A percentile compares a stretch with the other conserved stretches of the same genome.
Evolutionary conservation across 1,140 invertebrate genomes (phyloP).

Genomic region (Bombus sibiricus): DNA sequence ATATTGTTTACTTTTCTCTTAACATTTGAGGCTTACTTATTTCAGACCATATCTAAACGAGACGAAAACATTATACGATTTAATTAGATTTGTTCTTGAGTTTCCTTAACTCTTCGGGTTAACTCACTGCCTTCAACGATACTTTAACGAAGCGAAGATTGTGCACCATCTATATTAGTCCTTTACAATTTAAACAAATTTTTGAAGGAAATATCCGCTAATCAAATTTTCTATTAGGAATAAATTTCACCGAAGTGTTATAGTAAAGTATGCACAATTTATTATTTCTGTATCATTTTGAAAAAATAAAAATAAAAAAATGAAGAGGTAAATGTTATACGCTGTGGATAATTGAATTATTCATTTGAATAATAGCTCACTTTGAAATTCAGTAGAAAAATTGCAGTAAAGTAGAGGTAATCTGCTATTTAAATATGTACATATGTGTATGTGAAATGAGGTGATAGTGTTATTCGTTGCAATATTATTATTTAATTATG

Average conservation of each 20-base stretch:
- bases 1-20: not conserved
- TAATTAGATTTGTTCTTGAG: not conserved
- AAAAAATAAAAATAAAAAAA: not conserved
- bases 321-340: no score
- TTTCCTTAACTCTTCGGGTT: not conserved
- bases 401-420: no score
- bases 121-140: not conserved
- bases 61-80: not conserved
- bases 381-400: no score
- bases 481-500: no score
- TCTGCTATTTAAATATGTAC: no score
- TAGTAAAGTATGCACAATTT: not conserved
- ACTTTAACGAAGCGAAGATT: not conserved
- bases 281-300: not conserved
- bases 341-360: no score
- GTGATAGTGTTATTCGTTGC: no score
- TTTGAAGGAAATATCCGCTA: no score
- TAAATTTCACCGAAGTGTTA: not conserved
- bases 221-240: not conserved
- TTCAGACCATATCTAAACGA: not conserved
- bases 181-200: not conserved
- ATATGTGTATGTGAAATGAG: no score
- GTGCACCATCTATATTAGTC: not conserved
- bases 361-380: no score
- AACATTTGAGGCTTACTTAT: not conserved